A percentile compares a stretch with the other conserved stretches of the same genome.
Evolutionary conservation across 2,888 invertebrate species (phyloP).

Genomic region (Diloba caeruleocephala): DNA sequence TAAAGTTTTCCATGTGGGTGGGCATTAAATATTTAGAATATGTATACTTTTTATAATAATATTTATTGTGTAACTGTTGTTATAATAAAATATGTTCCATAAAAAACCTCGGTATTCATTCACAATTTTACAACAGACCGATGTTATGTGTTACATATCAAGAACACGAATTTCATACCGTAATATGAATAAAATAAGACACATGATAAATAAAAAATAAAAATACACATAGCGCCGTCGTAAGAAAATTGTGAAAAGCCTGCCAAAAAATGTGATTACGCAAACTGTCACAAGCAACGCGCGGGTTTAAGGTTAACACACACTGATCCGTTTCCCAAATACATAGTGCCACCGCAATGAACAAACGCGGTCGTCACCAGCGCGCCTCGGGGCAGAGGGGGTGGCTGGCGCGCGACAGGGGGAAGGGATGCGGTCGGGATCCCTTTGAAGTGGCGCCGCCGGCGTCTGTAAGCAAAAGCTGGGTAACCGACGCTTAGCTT

Average conservation of each 20-base stretch:
- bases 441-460: constrained; percentile 85
- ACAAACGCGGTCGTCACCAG: constrained; percentile 73
- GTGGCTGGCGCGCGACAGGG: constrained; percentile 47
- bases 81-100: too few relatives aligned
- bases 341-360: constrained; percentile 75
- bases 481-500: constrained; percentile 85
- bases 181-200: background rate
- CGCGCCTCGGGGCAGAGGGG: constrained; percentile 65
- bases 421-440: constrained; percentile 72
- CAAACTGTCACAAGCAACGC: constrained; percentile 65
- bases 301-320: constrained; percentile 70
- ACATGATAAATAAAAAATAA: constrained; percentile 11
- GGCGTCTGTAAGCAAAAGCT: constrained; percentile 85
- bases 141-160: background rate
- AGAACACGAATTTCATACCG: background rate
- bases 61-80: too few relatives aligned
- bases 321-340: constrained; percentile 76
- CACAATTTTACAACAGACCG: background rate
- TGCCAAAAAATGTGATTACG: constrained; percentile 52
- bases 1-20: background rate
- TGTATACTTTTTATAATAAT: background rate
- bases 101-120: too few relatives aligned
- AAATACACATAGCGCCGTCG: constrained; percentile 15
- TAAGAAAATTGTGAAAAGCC: constrained; percentile 38
- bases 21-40: too few relatives aligned